Conservation (phyloP, 2,113 vertebrate species). For the Poecilia latipinna region DNA sequence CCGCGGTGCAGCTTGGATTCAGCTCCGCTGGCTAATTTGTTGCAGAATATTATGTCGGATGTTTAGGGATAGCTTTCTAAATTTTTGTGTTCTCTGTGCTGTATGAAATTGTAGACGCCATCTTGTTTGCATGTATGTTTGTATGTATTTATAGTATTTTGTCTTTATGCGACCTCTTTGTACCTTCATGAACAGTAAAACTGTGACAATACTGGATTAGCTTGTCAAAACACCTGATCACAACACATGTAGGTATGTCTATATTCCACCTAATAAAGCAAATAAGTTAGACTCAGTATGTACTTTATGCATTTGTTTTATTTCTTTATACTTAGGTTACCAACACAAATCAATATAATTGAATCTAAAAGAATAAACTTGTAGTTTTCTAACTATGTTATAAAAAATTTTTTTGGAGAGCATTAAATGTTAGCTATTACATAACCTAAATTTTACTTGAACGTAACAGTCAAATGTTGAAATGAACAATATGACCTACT, state of each 20-base stretch:
- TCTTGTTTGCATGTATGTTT: neutral
- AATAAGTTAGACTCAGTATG: neutral
- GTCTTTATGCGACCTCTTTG: neutral
- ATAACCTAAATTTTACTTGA: too few species aligned
- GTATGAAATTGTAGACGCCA: neutral
- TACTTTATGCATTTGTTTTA: neutral
- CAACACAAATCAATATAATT: neutral
- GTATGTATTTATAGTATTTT: neutral
- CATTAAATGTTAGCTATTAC: too few species aligned
- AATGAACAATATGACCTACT: too few species aligned
- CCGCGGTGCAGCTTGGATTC: neutral
- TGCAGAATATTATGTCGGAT: neutral
- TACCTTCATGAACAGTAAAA: neutral
- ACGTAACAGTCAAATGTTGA: too few species aligned
- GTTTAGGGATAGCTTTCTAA: neutral
- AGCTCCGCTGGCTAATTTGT: neutral
- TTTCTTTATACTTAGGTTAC: neutral
- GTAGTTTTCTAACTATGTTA: too few species aligned
- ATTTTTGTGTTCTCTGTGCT: neutral
- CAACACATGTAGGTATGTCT: constrained; percentile 18
- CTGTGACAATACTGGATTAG: neutral
- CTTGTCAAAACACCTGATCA: neutral
- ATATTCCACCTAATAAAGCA: constrained; percentile 44
- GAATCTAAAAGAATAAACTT: too few species aligned
- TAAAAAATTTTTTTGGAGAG: too few species aligned